Conservation (phyloP, 2,113 vertebrate genomes). For the Oxyruncus cristatus region DNA sequence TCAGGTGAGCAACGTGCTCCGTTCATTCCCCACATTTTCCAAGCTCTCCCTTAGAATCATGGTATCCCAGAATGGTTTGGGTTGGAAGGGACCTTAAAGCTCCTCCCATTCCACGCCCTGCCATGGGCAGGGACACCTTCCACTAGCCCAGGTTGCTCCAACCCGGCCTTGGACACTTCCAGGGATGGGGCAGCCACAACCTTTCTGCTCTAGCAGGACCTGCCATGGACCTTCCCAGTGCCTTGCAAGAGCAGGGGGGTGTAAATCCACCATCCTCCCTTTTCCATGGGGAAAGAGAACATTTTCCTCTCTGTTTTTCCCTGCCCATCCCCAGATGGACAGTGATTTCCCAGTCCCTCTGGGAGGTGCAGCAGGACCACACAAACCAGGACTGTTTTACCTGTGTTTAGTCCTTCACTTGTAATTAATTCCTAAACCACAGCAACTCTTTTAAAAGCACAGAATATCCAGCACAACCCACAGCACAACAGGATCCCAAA, state of each 20-base stretch:
- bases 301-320: neutral
- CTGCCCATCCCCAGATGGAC: accelerated
- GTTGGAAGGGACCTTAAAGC: neutral
- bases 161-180: accelerated
- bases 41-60: neutral
- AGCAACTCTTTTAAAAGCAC: neutral
- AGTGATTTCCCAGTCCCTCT: accelerated
- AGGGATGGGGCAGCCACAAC: neutral
- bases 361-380: accelerated
- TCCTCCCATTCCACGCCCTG: accelerated
- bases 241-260: neutral
- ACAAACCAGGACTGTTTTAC: neutral
- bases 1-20: no score
- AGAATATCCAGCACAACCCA: accelerated
- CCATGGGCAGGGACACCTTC: neutral
- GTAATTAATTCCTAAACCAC: neutral
- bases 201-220: neutral
- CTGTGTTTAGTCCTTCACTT: neutral
- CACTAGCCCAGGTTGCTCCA: neutral
- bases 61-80: neutral
- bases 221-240: neutral
- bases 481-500: neutral
- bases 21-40: accelerated
- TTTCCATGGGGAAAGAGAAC: neutral
- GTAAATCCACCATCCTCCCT: neutral